Conservation (phyloP, 1,140 invertebrate species). For the Frieseomelitta varia region DNA sequence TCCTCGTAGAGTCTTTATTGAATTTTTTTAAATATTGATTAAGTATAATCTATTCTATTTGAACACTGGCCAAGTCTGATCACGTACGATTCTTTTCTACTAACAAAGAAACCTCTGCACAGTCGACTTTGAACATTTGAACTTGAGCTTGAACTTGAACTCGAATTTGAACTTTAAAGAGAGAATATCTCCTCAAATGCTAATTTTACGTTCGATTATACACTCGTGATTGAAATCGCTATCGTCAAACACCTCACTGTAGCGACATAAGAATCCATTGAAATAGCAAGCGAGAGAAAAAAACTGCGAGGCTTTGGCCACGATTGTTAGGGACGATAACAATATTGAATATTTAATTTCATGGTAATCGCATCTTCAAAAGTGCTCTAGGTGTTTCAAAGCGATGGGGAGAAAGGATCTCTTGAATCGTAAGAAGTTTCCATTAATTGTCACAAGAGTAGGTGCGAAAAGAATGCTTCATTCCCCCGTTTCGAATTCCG, state of each 20-base stretch:
- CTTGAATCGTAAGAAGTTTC: constrained; percentile 32
- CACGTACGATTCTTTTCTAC: no score
- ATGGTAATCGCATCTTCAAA: constrained; percentile 24
- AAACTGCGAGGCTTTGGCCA: no score
- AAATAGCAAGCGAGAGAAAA: background rate
- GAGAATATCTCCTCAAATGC: background rate
- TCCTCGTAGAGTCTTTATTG: no score
- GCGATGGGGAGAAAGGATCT: background rate
- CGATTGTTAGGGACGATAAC: background rate
- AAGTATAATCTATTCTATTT: no score
- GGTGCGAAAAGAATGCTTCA: constrained; percentile 31
- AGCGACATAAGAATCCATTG: background rate
- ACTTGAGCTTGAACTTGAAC: background rate
- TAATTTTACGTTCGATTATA: background rate
- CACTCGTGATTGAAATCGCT: no score
- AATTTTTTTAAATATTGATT: no score
- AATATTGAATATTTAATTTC: constrained; percentile 45
- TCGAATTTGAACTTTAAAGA: background rate
- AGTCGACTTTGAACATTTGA: no score
- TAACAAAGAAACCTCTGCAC: no score
- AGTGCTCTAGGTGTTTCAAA: constrained; percentile 15
- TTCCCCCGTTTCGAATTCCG: background rate
- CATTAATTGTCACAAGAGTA: constrained; percentile 19
- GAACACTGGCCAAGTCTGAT: no score
- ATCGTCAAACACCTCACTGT: background rate